Evolutionary conservation across 2,797 vertebrate species (phyloP), one percentile per base, ranked within the genome.

Genomic region (Oophaga sylvatica): DNA sequence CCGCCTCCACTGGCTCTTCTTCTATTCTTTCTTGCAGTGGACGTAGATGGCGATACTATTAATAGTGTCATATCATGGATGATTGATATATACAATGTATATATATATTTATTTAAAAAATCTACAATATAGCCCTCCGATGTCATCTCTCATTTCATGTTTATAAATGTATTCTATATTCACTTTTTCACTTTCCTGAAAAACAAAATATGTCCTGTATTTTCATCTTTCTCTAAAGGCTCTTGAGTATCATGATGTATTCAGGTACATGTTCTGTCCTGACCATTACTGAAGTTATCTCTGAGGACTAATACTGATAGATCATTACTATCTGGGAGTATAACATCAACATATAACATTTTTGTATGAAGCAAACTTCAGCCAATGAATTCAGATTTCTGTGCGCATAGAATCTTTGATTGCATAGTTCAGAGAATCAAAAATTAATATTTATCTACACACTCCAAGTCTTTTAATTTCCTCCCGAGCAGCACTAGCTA

Each of bases 361-460:
- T 35, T 53, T 67, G n/a, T 29, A 85, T 57, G 65, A 88, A 81
- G 29, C 78, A 45, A 12, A 81, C 60, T 88, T 71, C 71, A 81
- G 68, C 68, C 35, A 82, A 81, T 86, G 70, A 82, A 85, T 59
- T 78, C 60, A 85, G 62, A 76, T 65, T 76, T 89, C 78, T 16
- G 22, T 82, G 79, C 79, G 31, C 71, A 68, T 56, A 26, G 68
- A 67, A 89, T 85, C 26, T 79, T 73, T 86, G 48, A 71, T 73
- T 89, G 73, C 65, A 71, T 79, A 67, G 80, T 86, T 82, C 80
- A 82, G 80, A 81, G 88, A 89, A 86, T 83, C 80, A 86, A 86
- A 76, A 89, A 86, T 88, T 84, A 88, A 89, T 89, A 89, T 86
- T 89, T 89, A 86, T 86, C 83, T 77, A 86, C 87, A 89, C 88